phyloP scores from a whole-genome alignment of 2,113 vertebrate species.

The Hippopotamus amphibius region DNA sequence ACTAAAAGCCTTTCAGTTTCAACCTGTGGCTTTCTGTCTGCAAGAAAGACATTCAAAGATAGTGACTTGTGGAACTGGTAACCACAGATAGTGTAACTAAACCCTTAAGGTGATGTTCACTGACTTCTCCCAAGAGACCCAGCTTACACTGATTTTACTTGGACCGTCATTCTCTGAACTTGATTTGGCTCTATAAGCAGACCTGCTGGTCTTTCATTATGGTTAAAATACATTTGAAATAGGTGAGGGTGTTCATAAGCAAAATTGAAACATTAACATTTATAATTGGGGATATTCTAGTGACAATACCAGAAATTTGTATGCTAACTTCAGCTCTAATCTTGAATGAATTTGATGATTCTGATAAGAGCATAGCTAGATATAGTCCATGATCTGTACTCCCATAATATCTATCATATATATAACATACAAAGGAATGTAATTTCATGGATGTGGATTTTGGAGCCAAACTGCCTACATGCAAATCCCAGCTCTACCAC shows the following conservation, averaged over 20 bases:
- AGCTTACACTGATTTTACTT: not conserved
- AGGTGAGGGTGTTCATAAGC: not conserved
- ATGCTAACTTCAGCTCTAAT: conserved; percentile 18
- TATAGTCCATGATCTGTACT: not conserved
- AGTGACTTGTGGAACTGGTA: not conserved
- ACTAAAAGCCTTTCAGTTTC: conserved; percentile 48
- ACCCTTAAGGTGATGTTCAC: not conserved
- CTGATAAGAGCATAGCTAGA: not conserved
- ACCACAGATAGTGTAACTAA: not conserved
- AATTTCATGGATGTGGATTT: not conserved
- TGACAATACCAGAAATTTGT: not conserved
- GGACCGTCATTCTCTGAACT: not conserved
- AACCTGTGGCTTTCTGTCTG: conserved; percentile 55
- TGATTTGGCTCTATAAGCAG: not conserved
- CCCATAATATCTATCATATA: not conserved
- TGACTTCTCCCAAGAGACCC: not conserved
- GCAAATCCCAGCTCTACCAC: not conserved
- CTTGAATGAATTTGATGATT: conserved; percentile 11
- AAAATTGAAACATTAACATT: not conserved
- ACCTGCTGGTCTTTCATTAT: not conserved
- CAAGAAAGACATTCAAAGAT: conserved; percentile 18
- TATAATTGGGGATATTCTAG: not conserved
- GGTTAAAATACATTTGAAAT: conserved; percentile 23
- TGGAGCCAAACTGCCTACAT: not conserved
- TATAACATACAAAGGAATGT: not conserved